phyloP scores from a whole-genome alignment of 2,113 vertebrate genomes.

The chimpanzee (Pan troglodytes) region DNA sequence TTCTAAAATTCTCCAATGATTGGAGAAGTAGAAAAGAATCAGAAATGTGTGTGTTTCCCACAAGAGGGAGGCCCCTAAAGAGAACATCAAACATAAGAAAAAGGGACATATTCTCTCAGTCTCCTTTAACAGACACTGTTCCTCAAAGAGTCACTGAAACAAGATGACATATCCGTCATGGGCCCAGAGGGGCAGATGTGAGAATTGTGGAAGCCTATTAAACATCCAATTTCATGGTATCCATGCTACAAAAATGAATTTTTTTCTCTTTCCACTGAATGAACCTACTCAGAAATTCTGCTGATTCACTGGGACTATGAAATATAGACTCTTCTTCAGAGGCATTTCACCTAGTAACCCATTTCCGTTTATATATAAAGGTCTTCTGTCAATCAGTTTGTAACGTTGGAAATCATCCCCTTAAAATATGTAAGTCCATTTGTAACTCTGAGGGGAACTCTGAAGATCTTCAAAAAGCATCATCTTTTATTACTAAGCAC shows the following conservation, averaged over 20 bases:
- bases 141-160: not conserved
- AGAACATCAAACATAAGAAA: conserved; percentile 23
- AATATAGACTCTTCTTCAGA: conserved; percentile 12
- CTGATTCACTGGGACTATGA: not conserved
- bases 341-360: not conserved
- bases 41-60: not conserved
- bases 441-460: conserved; percentile 27
- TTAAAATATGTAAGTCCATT: conserved; percentile 25
- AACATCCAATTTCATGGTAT: conserved; percentile 41
- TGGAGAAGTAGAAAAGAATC: not conserved
- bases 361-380: conserved; percentile 23
- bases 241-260: not conserved
- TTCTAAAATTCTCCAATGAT: conserved; percentile 9
- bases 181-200: not conserved
- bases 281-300: conserved; percentile 49
- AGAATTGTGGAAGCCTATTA: not conserved
- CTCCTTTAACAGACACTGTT: not conserved
- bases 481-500: conserved; percentile 6
- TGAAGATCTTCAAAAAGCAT: not conserved
- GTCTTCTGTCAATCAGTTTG: conserved; percentile 9
- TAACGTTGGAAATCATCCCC: not conserved
- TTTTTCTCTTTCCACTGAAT: conserved; percentile 7
- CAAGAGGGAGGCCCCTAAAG: conserved; percentile 37
- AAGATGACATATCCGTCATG: not conserved
- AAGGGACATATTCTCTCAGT: not conserved